These are phyloP conservation scores for Plecturocebus donacophilus DNA, from an alignment of 2,113 vertebrate genomes.

Conservation along the genomic window DNA sequence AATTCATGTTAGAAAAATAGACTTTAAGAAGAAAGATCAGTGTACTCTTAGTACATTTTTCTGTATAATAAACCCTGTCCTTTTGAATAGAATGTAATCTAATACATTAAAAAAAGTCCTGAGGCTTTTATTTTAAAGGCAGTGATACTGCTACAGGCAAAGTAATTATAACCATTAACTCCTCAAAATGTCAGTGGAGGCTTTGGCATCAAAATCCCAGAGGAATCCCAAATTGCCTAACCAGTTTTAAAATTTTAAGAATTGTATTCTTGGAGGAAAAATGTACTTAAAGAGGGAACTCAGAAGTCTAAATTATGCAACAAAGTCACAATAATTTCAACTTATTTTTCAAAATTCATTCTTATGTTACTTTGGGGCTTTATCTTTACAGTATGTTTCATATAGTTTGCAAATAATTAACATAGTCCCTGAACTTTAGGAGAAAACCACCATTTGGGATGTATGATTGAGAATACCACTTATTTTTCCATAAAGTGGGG, in stretches of 20 bases:
- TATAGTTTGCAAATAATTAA: conserved; percentile 61
- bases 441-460: conserved; percentile 21
- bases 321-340: conserved; percentile 73
- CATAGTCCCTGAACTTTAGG: conserved; percentile 34
- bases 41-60: conserved; percentile 56
- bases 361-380: conserved; percentile 50
- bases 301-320: conserved; percentile 66
- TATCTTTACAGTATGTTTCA: conserved; percentile 52
- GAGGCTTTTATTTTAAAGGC: conserved; percentile 80
- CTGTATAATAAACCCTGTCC: conserved; percentile 78
- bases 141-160: conserved; percentile 78
- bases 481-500: background rate
- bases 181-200: conserved; percentile 74
- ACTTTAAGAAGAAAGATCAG: conserved; percentile 73
- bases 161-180: conserved; percentile 82
- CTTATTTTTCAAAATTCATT: conserved; percentile 69
- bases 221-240: conserved; percentile 75
- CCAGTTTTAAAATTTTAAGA: conserved; percentile 71
- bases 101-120: conserved; percentile 76
- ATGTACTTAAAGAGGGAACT: conserved; percentile 63
- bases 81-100: conserved; percentile 72
- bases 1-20: conserved; percentile 67
- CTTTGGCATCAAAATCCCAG: conserved; percentile 74
- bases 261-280: conserved; percentile 67
- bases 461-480: conserved; percentile 14